Evolutionary conservation across 2,888 invertebrate genomes (phyloP).

Genomic region (Drosophila meridionalis): DNA sequence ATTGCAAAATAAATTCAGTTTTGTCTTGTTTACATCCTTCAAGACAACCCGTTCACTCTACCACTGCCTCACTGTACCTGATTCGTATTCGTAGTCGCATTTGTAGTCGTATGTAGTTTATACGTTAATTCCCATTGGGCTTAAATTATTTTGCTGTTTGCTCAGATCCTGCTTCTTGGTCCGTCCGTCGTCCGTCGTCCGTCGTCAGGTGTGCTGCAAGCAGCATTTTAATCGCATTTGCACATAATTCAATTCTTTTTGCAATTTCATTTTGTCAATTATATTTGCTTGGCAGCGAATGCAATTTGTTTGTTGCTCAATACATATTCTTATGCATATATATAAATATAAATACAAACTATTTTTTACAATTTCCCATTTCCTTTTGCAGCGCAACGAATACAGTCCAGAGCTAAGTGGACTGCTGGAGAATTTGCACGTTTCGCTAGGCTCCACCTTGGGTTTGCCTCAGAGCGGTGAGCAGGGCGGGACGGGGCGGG

Average conservation of each 20-base stretch:
- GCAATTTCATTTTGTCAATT: slow-evolving; percentile 71
- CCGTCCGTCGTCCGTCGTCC: neutral
- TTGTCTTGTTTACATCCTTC: neutral
- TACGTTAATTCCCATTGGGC: slow-evolving; percentile 54
- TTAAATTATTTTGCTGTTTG: slow-evolving; percentile 68
- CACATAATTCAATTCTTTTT: slow-evolving; percentile 74
- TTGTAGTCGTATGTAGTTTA: slow-evolving; percentile 36
- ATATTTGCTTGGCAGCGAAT: slow-evolving; percentile 55
- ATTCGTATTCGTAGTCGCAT: slow-evolving; percentile 31
- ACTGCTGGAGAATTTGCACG: slow-evolving; percentile 84
- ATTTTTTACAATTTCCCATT: neutral
- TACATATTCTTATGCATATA: slow-evolving; percentile 30
- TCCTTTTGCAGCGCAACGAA: slow-evolving; percentile 77
- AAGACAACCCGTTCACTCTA: neutral
- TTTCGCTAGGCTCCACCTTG: slow-evolving; percentile 83
- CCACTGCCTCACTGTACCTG: slow-evolving; percentile 4
- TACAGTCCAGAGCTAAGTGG: slow-evolving; percentile 84
- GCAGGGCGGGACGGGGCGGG: slow-evolving; percentile 21
- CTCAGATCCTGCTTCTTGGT: slow-evolving; percentile 12
- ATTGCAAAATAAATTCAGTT: too few relatives aligned
- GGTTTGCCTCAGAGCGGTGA: slow-evolving; percentile 84
- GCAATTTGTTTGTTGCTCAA: slow-evolving; percentile 53
- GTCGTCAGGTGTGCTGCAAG: slow-evolving; percentile 24
- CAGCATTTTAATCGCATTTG: slow-evolving; percentile 75
- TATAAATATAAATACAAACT: neutral